Evolutionary conservation across 2,113 vertebrate genomes (phyloP), one percentile per base, ranked within the genome.

Genomic region (Lanius ludovicianus): DNA sequence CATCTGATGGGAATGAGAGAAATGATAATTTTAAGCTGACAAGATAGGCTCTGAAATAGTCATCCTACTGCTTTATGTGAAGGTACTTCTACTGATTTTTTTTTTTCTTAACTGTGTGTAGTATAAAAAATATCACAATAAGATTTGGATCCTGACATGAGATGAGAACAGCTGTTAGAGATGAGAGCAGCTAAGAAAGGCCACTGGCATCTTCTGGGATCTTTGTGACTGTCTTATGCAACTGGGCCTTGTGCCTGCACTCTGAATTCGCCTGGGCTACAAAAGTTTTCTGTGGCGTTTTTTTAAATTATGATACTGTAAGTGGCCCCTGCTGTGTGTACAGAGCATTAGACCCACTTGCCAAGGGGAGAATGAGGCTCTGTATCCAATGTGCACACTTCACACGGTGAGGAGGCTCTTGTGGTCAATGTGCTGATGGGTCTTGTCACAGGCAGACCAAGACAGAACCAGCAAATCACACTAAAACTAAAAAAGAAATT

Each of bases 341-440:
- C 25, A 62, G 68, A 86, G 5, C 19, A 44, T 59, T 9, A 41
- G 42, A 12, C 17, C 76, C 27, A 4, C 16, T 47, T 87, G 41
- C 33, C 50, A 39, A 24, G 13, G 19, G 24, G 7, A 18, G 28
- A 42, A 42, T 15, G 52, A 35, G 65, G 46, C 19, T 47, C 1
- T 47, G 11, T 19, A n/a, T 41, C 31, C 18, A 2, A 8, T 2
- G 8, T 3, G 1, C 41, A 53, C 0, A 1, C 24, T 47, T 80
- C 28, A 25, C 1, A 3, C 49, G n/a, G 23, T 13, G 21, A 30
- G 57, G 55, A 65, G 52, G 64, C 6, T 13, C 0, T 0, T 0
- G 0, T 42, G 56, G 44, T n/a, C 44, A 31, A 2, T 0, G 2
- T 52, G 17, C 31, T 79, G 69, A 59, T 49, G 31, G 47, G n/a